These are phyloP conservation scores for Tineola bisselliella DNA, from an alignment of 2,888 invertebrate genomes.

Conservation along the genomic window DNA sequence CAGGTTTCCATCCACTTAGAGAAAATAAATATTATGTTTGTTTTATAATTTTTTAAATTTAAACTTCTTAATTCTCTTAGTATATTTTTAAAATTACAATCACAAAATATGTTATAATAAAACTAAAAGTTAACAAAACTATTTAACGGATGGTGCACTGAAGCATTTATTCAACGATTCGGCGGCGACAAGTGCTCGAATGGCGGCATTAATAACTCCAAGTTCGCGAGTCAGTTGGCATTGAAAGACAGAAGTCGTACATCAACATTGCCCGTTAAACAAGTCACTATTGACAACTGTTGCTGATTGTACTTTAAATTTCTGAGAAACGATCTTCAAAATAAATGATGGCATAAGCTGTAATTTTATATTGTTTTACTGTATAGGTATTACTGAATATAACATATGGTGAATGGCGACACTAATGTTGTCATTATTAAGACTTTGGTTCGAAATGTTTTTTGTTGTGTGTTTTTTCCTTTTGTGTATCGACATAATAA, in stretches of 20 bases:
- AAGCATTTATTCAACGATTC: slow-evolving; percentile 3
- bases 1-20: slow-evolving; percentile 21
- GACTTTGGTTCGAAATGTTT: not conserved
- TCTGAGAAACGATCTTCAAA: not conserved
- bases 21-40: not conserved
- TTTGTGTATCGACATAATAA: not conserved
- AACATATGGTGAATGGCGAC: slow-evolving; percentile 1
- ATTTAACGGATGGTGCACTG: not conserved
- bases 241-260: slow-evolving; percentile 36
- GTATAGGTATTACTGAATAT: not conserved
- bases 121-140: too few relatives aligned
- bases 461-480: not conserved
- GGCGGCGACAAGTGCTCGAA: slow-evolving; percentile 25
- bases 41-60: too few relatives aligned
- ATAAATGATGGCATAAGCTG: not conserved
- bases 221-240: slow-evolving; percentile 30
- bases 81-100: not conserved
- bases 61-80: too few relatives aligned
- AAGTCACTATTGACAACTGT: slow-evolving; percentile 21
- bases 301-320: slow-evolving; percentile 19
- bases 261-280: slow-evolving; percentile 27
- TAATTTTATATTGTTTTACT: not conserved
- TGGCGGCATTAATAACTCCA: slow-evolving; percentile 38
- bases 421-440: not conserved
- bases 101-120: too few relatives aligned